phyloP scores from a whole-genome alignment of 2,888 invertebrate species.

The Cryptus viduatorius region DNA sequence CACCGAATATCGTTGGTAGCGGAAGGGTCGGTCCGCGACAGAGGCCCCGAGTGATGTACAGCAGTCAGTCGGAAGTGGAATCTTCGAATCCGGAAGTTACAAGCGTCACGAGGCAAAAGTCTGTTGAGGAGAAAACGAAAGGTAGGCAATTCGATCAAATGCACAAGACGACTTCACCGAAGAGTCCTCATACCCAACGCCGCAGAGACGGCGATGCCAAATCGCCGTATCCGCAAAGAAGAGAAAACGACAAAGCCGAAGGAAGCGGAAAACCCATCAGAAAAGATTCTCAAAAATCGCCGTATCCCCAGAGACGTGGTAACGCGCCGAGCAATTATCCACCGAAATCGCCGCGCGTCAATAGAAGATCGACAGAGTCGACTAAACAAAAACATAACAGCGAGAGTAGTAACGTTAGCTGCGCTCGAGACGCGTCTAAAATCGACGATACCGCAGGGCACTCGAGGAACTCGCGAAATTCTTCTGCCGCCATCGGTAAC shows the following conservation, averaged over 20 bases:
- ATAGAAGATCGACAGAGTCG: slow-evolving; percentile 48
- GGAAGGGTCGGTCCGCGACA: slow-evolving; percentile 85
- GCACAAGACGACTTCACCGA: slow-evolving; percentile 72
- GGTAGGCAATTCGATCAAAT: slow-evolving; percentile 69
- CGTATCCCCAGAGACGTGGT: slow-evolving; percentile 69
- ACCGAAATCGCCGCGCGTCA: slow-evolving; percentile 56
- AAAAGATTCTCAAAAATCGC: slow-evolving; percentile 70
- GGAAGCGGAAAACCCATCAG: slow-evolving; percentile 49
- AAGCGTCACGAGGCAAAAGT: slow-evolving; percentile 75
- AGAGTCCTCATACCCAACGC: slow-evolving; percentile 74
- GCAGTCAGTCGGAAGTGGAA: slow-evolving; percentile 80
- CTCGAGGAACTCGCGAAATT: background rate
- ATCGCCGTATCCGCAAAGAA: slow-evolving; percentile 70
- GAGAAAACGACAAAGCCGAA: slow-evolving; percentile 68
- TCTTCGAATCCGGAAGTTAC: slow-evolving; percentile 68
- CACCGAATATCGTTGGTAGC: slow-evolving; percentile 83
- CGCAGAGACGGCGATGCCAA: slow-evolving; percentile 74
- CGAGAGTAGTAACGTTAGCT: background rate
- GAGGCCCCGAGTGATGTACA: slow-evolving; percentile 80
- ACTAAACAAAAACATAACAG: background rate
- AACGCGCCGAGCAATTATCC: slow-evolving; percentile 58
- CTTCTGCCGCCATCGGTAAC: background rate
- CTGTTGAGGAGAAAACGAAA: slow-evolving; percentile 77
- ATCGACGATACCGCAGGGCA: background rate
- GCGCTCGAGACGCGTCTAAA: background rate